Evolutionary conservation across 30 jellyfish, hydroid and myxozoan genomes (phyloP).

Genomic region (Clytia hemisphaerica): DNA sequence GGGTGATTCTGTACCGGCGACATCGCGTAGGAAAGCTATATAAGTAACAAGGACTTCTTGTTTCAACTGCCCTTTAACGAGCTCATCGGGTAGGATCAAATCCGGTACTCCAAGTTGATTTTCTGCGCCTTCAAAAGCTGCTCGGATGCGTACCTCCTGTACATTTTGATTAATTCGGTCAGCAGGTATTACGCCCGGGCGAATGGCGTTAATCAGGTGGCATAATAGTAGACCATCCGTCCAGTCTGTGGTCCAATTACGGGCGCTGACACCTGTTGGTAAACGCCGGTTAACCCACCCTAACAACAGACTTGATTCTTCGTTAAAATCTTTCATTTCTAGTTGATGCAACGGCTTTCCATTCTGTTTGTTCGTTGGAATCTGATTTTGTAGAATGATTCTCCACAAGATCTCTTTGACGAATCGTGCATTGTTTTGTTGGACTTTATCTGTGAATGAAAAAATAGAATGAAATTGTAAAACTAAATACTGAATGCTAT

Average conservation of each 20-base stretch:
- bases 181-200: constrained; percentile 54
- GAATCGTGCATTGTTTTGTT: too few species aligned
- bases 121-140: constrained; percentile 74
- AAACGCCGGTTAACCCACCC: too few species aligned
- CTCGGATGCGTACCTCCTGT: constrained; percentile 52
- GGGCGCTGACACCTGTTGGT: too few species aligned
- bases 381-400: too few species aligned
- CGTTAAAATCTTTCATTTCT: too few species aligned
- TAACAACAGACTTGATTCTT: too few species aligned
- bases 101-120: constrained; percentile 85
- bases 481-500: too few species aligned
- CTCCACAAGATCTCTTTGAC: too few species aligned
- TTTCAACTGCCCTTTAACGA: constrained; percentile 54
- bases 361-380: too few species aligned
- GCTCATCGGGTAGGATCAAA: constrained; percentile 43
- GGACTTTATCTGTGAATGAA: too few species aligned
- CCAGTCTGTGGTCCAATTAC: constrained; percentile 47
- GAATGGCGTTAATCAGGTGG: constrained; percentile 60
- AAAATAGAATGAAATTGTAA: too few species aligned
- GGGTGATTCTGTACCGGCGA: constrained; percentile 35
- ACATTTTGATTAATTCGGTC: constrained; percentile 6
- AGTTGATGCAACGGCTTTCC: too few species aligned
- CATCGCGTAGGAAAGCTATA: constrained; percentile 80
- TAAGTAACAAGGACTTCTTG: constrained; percentile 74
- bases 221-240: constrained; percentile 62